Conservation (phyloP, 1,140 invertebrate species). For the Drosophila fuyamai region DNA sequence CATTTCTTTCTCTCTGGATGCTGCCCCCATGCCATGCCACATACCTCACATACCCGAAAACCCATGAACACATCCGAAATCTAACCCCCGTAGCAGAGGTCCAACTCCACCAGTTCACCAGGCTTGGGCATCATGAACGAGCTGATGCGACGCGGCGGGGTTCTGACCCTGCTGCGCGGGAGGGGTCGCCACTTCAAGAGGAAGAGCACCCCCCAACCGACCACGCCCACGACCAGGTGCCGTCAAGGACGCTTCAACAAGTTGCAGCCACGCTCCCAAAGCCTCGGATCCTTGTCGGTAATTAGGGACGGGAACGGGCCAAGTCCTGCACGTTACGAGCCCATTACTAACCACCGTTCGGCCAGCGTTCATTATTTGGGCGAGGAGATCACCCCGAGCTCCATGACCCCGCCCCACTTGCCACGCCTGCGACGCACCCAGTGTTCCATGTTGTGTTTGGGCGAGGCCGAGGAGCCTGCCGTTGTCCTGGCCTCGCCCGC, state of each 20-base stretch:
- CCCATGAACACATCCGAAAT: conserved; percentile 27
- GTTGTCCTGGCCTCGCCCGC: conserved; percentile 31
- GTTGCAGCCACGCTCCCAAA: conserved; percentile 78
- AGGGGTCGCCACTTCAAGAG: conserved; percentile 75
- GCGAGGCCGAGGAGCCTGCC: conserved; percentile 53
- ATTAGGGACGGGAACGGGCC: conserved; percentile 57
- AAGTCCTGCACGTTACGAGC: conserved; percentile 79
- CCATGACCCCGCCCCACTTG: conserved; percentile 44
- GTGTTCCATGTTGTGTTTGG: conserved; percentile 78
- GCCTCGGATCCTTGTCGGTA: conserved; percentile 84
- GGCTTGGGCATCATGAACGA: conserved; percentile 80
- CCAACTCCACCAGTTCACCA: conserved; percentile 75
- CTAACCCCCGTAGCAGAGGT: conserved; percentile 59
- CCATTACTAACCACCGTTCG: conserved; percentile 78
- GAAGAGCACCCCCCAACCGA: conserved; percentile 77
- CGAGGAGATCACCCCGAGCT: conserved; percentile 56
- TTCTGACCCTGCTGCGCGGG: conserved; percentile 74
- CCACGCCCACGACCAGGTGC: conserved; percentile 64
- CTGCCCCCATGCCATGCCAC: conserved; percentile 23
- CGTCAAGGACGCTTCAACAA: conserved; percentile 67
- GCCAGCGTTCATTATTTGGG: conserved; percentile 72
- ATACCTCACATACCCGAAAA: not conserved
- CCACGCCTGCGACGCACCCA: conserved; percentile 69
- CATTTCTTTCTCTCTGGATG: conserved; percentile 52
- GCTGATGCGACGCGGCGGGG: conserved; percentile 76